Evolutionary conservation across 2,888 invertebrate genomes (phyloP), one percentile per base, ranked within the genome.

Genomic region (Drosophila tripunctata): DNA sequence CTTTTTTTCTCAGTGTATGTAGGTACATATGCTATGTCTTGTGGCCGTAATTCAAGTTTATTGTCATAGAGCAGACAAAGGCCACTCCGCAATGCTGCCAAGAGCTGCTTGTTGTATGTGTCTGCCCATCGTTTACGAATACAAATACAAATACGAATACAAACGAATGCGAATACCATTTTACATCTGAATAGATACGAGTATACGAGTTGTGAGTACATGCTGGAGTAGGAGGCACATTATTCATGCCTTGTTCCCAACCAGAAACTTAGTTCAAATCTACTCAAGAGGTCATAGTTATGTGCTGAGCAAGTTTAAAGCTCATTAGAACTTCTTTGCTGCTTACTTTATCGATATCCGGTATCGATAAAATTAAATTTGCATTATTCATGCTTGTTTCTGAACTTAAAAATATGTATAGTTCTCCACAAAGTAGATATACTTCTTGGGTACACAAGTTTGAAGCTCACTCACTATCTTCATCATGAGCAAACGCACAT

Each of bases 41-140:
- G 48, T 69, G 57, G 55, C 61, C 58, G 38, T 66, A 84, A 84
- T 78, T 80, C 84, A 78, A 84, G 81, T 84, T 80, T 80, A 84
- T 80, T 81, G 81, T 81, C 81, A 84, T 30, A 36, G 15, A 6
- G n/a, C 8, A 44, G 55, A 74, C 75, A 69, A 74, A 41, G 50
- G 69, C 17, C 56, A 30, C 74, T 73, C 38, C 22, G 21, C 50
- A 60, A 10, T 50, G 52, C 17, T 33, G 31, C 35, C 67, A 71
- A 71, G 68, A 62, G 67, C 17, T 40, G 65, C 41, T 19, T 38
- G 38, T n/a, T n/a, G n/a, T n/a, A n/a, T 38, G 8, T 17, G 44
- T 27, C 68, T 67, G 57, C 19, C 30, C 14, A 44, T 12, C 43
- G 43, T 45, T 30, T 19, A 27, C 24, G 38, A 14, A 12, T 44